Base-by-base conservation (phyloP, 2,797 vertebrate species). In the Enteromius mattozi region DNA sequence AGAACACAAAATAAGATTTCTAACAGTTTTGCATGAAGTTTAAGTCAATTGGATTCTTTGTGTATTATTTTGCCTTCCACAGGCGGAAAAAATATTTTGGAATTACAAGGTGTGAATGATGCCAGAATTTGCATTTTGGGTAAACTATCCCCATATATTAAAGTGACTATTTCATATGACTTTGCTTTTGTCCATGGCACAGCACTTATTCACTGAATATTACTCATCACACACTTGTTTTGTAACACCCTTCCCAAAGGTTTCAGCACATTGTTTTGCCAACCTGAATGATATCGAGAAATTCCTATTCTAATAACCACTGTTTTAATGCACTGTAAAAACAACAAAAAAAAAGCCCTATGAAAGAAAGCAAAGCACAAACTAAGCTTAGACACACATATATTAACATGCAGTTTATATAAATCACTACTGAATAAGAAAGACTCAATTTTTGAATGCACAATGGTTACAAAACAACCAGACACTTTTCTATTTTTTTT, bases 401-500 rank as follows among this genome's bases (percentile, higher is more conserved):
- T 45, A 70, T 24, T 70, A 80, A 66, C 70, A 16, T 30, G 71
- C 40, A 27, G 56, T 35, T 56, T 78, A 63, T 40, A 27, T 68
- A 3, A 42, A 40, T 54, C 76, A 30, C 24, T 30, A 69, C 75
- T 40, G 33, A 27, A 30, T 56, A 70, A 27, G 68, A 77, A n/a
- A 84, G 37, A 72, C 71, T 33, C 35, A 16, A n/a, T 35, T 51
- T 86, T 84, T 86, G 56, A 82, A 70, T 85, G 68, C 61, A 78
- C 21, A 80, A 65, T 63, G 35, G 30, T 42, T 19, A 37, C 47
- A 40, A 77, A 24, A 14, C 49, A 66, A 27, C 19, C 69, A 61
- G 83, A 87, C 89, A 91, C 94, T 93, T 93, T 83, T 66, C 14
- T 27, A 61, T 7, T 37, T 30, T 27, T 27, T 4, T 4, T 47